These are phyloP conservation scores for Sternarchorhynchus goeldii DNA, from an alignment of 2,797 vertebrate genomes.

Conservation along the genomic window DNA sequence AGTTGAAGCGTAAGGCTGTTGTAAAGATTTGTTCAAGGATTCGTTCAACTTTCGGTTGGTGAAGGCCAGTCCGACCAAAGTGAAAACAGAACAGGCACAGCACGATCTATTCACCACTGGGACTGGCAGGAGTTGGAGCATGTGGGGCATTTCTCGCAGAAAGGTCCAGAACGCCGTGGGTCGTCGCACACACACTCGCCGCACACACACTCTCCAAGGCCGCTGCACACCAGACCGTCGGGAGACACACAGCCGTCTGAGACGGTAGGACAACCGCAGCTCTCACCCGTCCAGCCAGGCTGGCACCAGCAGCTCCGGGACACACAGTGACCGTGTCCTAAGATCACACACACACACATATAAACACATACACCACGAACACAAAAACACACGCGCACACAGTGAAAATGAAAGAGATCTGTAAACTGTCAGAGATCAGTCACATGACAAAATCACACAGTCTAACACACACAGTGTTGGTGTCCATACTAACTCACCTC, in stretches of 20 bases:
- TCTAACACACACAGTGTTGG: too few species aligned
- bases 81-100: background rate
- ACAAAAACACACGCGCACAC: background rate
- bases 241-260: slow-evolving; percentile 79
- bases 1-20: background rate
- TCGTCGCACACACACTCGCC: slow-evolving; percentile 88
- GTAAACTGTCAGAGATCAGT: too few species aligned
- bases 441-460: too few species aligned
- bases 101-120: slow-evolving; percentile 79
- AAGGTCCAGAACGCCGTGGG: slow-evolving; percentile 77
- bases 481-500: slow-evolving; percentile 74
- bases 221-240: slow-evolving; percentile 83
- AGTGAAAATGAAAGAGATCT: too few species aligned
- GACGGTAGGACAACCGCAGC: slow-evolving; percentile 81
- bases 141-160: slow-evolving; percentile 88
- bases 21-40: background rate
- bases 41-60: too few species aligned
- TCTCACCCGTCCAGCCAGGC: slow-evolving; percentile 86
- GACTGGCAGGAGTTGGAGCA: slow-evolving; percentile 85
- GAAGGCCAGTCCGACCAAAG: background rate
- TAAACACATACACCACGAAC: too few species aligned
- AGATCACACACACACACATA: slow-evolving; percentile 13
- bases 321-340: slow-evolving; percentile 91
- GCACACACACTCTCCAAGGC: slow-evolving; percentile 85
- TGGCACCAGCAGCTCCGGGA: slow-evolving; percentile 84